Evolutionary conservation across 2,797 vertebrate species (phyloP), one percentile per base, ranked within the genome.

Genomic region (Leptoclinus maculatus): DNA sequence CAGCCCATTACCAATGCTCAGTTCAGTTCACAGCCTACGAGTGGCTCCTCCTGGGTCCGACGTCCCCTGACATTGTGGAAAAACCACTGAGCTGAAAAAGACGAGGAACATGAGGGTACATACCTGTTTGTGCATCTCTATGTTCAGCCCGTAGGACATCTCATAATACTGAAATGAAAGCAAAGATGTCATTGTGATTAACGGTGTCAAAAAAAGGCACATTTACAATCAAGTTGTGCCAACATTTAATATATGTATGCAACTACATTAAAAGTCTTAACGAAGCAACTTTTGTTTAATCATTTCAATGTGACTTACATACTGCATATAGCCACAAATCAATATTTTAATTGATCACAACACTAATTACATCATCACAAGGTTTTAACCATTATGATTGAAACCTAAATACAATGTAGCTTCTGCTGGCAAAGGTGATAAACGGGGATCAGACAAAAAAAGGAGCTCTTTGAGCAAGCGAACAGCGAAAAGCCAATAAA

Each of bases 51-150:
- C 66, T 78, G 83, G 64, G 71, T 79, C 80, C 45, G 67, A 79
- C 82, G 74, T 77, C 75, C 71, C 79, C 74, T 41, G 72, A 87
- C 76, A 36, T 45, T 12, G 66, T 53, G 69, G 71, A 78, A 87
- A 34, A 86, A 78, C 57, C 86, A 81, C 11, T 27, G 59, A 85
- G 74, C 43, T 78, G 87, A 74, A 88, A 87, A 78, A 76, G 65
- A 79, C n/a, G 79, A 86, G 82, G 65, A 79, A 62, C 57, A 56
- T 45, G 57, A 71, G 7, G 83, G 80, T 51, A 93, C 96, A 90
- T 96, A 99, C 98, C 97, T 99, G 98, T 93, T 99, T 99, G 95
- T 99, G 98, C 98, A 99, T 99, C 92, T 99, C 98, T 88, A 99
- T 99, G 93, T 99, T 99, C 95, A 99, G 94, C 73, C 98, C 98